Percentiles rank a stretch among this genome's conserved stretches.
phyloP scores from a whole-genome alignment of 2,888 invertebrate genomes.

The Aleiodes alternator region DNA sequence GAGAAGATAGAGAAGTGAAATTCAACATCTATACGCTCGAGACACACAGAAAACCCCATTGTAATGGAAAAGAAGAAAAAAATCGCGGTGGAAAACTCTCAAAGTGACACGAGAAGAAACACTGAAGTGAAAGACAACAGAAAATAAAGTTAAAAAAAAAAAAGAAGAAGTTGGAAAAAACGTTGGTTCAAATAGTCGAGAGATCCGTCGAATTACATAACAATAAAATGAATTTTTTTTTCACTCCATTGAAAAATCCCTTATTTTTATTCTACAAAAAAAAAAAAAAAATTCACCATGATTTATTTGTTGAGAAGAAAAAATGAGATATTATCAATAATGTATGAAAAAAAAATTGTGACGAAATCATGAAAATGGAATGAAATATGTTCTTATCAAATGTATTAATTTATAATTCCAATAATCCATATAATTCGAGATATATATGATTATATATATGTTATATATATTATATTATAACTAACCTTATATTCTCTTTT shows the following conservation, averaged over 20 bases:
- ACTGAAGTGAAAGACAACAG: slow-evolving; percentile 19
- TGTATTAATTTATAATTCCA: too few species aligned
- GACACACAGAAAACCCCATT: slow-evolving; percentile 36
- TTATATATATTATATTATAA: too few species aligned
- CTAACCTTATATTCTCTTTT: too few species aligned
- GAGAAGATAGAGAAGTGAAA: not conserved
- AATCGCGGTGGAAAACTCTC: slow-evolving; percentile 40
- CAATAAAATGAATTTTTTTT: slow-evolving; percentile 6
- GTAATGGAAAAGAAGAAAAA: slow-evolving; percentile 49
- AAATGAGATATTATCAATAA: too few species aligned
- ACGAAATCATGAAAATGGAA: too few species aligned
- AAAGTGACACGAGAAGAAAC: slow-evolving; percentile 28
- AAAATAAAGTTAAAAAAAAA: slow-evolving; percentile 42
- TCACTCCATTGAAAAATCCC: not conserved
- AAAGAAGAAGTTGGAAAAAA: slow-evolving; percentile 37
- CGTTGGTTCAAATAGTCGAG: slow-evolving; percentile 41
- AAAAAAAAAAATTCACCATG: too few species aligned
- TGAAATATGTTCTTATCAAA: too few species aligned
- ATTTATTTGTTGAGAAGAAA: too few species aligned
- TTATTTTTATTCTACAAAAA: not conserved
- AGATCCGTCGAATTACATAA: slow-evolving; percentile 39
- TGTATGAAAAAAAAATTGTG: too few species aligned
- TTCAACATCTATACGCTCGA: slow-evolving; percentile 10
- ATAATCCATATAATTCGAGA: too few species aligned
- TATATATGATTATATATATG: too few species aligned